Conservation (phyloP, 2,888 invertebrate genomes). For the Buathra laborator region DNA sequence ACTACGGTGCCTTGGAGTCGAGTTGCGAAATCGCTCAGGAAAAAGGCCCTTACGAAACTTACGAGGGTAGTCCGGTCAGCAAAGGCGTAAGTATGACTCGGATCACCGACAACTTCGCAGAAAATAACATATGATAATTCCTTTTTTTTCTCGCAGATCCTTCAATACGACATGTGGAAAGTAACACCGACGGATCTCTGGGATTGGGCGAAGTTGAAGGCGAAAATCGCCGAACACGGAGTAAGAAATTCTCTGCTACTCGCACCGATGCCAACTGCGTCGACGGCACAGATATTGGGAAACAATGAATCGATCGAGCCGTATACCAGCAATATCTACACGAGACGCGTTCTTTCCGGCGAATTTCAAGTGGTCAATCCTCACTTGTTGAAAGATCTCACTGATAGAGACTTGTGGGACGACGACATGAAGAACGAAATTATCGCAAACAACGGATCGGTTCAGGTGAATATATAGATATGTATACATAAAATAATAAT, state of each 20-base stretch:
- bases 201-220: constrained; percentile 95
- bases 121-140: background rate
- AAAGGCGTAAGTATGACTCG: constrained; percentile 89
- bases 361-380: constrained; percentile 99
- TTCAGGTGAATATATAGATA: constrained; percentile 87
- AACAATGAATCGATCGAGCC: constrained; percentile 99
- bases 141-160: constrained; percentile 86
- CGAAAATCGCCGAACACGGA: constrained; percentile 94
- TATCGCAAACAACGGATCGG: constrained; percentile 96
- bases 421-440: constrained; percentile 98
- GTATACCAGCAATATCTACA: constrained; percentile 99
- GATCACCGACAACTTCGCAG: background rate
- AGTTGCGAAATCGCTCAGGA: constrained; percentile 97
- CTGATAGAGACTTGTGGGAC: constrained; percentile 96
- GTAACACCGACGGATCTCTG: constrained; percentile 94
- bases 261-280: constrained; percentile 99
- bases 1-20: constrained; percentile 98
- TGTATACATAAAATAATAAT: background rate
- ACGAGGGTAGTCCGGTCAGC: constrained; percentile 96
- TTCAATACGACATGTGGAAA: constrained; percentile 99
- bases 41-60: constrained; percentile 95
- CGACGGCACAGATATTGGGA: constrained; percentile 99
- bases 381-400: constrained; percentile 96
- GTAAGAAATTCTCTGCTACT: constrained; percentile 96
- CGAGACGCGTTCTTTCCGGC: constrained; percentile 96